Conservation (phyloP, 30 jellyfish, hydroid and myxozoan species). For the Clytia hemisphaerica region DNA sequence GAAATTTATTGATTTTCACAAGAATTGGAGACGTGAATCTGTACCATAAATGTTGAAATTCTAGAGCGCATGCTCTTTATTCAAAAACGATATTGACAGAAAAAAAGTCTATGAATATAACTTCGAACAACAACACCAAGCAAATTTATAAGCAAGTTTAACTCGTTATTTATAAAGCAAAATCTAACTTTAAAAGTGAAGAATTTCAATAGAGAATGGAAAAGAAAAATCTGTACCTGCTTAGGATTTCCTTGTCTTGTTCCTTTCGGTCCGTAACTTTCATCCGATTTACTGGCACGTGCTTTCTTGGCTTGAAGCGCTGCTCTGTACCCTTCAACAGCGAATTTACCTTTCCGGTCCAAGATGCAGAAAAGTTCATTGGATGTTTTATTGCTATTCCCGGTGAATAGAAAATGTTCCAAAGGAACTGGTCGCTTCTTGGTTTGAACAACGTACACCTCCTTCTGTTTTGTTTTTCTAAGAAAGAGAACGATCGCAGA, state of each 20-base stretch:
- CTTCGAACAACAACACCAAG: too few relatives aligned
- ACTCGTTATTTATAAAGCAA: too few relatives aligned
- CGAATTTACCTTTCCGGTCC: slow-evolving; percentile 74
- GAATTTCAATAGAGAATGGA: background rate
- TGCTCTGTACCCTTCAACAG: slow-evolving; percentile 59
- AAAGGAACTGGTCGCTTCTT: slow-evolving; percentile 97
- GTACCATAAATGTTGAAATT: background rate
- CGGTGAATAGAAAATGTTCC: slow-evolving; percentile 90
- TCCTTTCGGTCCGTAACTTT: slow-evolving; percentile 78
- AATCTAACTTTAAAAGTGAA: background rate
- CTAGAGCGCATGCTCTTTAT: background rate
- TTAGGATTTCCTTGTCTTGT: slow-evolving; percentile 54
- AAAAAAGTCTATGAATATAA: too few relatives aligned
- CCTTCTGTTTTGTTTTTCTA: slow-evolving; percentile 88
- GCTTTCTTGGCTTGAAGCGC: slow-evolving; percentile 72
- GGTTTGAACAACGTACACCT: slow-evolving; percentile 89
- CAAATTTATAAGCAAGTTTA: too few relatives aligned
- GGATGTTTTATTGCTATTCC: slow-evolving; percentile 80
- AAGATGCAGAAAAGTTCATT: slow-evolving; percentile 71
- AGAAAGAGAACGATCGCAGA: background rate
- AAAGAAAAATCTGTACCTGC: slow-evolving; percentile 35
- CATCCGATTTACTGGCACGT: slow-evolving; percentile 66
- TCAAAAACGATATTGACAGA: too few relatives aligned
- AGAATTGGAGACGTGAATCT: background rate
- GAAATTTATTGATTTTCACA: background rate